Evolutionary conservation across 2,888 invertebrate genomes (phyloP).

Genomic region (Frankliniella fusca): DNA sequence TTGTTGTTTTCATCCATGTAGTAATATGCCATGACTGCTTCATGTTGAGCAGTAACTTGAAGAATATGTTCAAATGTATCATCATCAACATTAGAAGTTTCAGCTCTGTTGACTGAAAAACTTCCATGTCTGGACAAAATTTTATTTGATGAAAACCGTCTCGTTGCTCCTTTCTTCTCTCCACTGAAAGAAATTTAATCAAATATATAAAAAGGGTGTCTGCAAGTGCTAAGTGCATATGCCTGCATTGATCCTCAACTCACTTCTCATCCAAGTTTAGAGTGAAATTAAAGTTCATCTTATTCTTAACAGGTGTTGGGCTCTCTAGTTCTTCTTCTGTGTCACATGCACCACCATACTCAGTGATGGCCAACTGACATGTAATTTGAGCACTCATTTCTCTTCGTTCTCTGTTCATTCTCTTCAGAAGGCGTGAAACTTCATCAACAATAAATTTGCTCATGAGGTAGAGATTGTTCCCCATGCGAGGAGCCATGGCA

Average conservation of each 20-base stretch:
- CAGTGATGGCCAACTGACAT: constrained; percentile 63
- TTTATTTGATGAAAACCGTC: constrained; percentile 45
- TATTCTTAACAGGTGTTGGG: constrained; percentile 48
- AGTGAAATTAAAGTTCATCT: constrained; percentile 59
- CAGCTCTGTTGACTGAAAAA: constrained; percentile 54
- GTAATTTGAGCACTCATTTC: constrained; percentile 54
- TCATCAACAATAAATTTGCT: constrained; percentile 60
- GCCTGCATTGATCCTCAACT: constrained; percentile 38
- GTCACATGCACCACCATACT: constrained; percentile 52
- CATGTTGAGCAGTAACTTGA: constrained; percentile 70
- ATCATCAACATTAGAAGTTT: constrained; percentile 42
- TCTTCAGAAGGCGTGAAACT: constrained; percentile 51
- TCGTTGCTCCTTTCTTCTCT: constrained; percentile 43
- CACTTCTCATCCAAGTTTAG: constrained; percentile 57
- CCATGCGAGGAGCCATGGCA: constrained; percentile 65
- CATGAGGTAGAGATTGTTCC: constrained; percentile 58
- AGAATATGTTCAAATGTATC: constrained; percentile 57
- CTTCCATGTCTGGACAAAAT: constrained; percentile 54
- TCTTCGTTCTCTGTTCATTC: constrained; percentile 48
- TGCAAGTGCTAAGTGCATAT: constrained; percentile 1
- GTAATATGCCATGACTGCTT: constrained; percentile 85
- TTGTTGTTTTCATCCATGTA: constrained; percentile 84
- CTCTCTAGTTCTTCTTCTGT: constrained; percentile 35
- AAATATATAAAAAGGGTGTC: constrained; percentile 30
- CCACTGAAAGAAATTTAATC: constrained; percentile 42